phyloP scores from a whole-genome alignment of 2,888 invertebrate genomes.

The Stratiomys singularior region DNA sequence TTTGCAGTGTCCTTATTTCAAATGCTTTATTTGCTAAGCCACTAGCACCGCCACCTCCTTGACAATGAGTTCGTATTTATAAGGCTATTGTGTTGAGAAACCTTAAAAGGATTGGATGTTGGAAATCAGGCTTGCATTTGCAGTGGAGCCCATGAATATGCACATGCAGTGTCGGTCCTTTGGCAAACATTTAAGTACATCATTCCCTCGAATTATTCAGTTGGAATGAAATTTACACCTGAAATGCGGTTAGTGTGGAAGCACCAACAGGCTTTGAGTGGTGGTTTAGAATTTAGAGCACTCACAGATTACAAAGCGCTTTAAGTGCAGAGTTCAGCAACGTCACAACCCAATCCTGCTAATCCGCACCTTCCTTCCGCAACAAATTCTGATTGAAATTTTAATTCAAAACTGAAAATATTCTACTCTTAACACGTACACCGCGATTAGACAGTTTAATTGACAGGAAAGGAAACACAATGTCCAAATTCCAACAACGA shows the following conservation, averaged over 20 bases:
- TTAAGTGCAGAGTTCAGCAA: no score
- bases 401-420: neutral
- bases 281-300: neutral
- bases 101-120: neutral
- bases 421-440: neutral
- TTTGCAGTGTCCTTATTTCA: slow-evolving; percentile 24
- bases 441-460: slow-evolving; percentile 18
- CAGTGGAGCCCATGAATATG: slow-evolving; percentile 28
- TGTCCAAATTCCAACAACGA: neutral
- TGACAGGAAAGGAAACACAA: slow-evolving; percentile 17
- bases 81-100: slow-evolving; percentile 10
- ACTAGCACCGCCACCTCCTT: neutral
- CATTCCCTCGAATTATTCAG: neutral
- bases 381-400: slow-evolving; percentile 16
- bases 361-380: no score
- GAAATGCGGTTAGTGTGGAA: slow-evolving; percentile 11
- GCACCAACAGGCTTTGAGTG: neutral
- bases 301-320: no score
- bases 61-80: slow-evolving; percentile 14
- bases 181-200: slow-evolving; percentile 1
- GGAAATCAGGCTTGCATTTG: slow-evolving; percentile 15
- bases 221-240: slow-evolving; percentile 14
- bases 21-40: slow-evolving; percentile 7
- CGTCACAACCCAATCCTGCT: no score
- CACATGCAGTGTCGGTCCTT: slow-evolving; percentile 14